A percentile compares a stretch with the other conserved stretches of the same genome.
phyloP scores from a whole-genome alignment of 2,797 vertebrate genomes.

The Podarcis siculus region DNA sequence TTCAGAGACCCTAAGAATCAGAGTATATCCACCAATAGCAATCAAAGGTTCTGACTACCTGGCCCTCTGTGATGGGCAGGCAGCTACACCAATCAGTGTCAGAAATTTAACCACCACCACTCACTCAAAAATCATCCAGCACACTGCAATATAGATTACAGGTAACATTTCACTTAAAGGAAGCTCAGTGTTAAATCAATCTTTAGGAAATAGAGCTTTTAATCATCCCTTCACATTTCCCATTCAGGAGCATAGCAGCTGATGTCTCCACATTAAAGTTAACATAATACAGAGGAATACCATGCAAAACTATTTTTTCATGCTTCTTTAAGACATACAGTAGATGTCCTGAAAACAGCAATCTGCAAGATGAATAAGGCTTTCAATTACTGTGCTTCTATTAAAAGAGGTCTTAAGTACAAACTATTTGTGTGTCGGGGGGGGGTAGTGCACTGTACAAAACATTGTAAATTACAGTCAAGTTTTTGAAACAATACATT shows the following conservation, averaged over 20 bases:
- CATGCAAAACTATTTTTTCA: not conserved
- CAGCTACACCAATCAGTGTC: not conserved
- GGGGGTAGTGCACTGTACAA: not conserved
- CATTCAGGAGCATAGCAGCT: not conserved
- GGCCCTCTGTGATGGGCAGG: too few species aligned
- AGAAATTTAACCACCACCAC: not conserved
- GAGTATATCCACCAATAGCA: not conserved
- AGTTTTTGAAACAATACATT: conserved; percentile 28
- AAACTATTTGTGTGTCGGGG: conserved; percentile 30
- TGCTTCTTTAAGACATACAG: not conserved
- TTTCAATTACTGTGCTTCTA: conserved; percentile 44
- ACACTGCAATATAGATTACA: not conserved
- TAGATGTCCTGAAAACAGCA: conserved; percentile 3
- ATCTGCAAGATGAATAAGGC: conserved; percentile 25
- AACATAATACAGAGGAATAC: not conserved
- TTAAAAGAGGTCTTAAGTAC: conserved; percentile 49
- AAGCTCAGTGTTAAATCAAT: not conserved
- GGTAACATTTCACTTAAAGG: not conserved
- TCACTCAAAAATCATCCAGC: not conserved
- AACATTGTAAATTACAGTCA: not conserved
- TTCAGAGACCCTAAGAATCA: not conserved
- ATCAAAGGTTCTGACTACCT: not conserved
- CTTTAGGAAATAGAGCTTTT: not conserved
- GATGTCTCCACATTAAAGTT: not conserved
- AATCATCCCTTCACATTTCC: not conserved